Evolutionary conservation across 2,113 vertebrate genomes (phyloP), one percentile per base, ranked within the genome.

Genomic region (Eurystomus gularis): DNA sequence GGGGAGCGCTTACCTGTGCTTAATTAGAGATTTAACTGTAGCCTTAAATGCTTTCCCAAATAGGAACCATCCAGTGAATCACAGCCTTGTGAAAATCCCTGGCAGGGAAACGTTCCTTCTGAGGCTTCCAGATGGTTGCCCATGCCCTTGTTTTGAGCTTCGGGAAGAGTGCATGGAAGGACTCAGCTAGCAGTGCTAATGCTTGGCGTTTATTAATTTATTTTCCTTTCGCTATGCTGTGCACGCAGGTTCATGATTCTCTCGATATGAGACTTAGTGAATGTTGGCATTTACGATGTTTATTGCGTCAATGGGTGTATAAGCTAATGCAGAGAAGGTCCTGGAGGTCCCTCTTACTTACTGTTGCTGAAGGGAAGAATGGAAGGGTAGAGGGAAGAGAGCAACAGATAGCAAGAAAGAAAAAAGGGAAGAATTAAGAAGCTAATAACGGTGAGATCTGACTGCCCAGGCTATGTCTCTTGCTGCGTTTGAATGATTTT

Each of bases 401-500:
- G 76, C 26, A 65, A 92, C 58, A 71, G 28, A 79, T 46, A 77
- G n/a, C 46, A n/a, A 88, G 37, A 58, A 71, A 2, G 8, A 28
- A 35, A 33, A 8, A 19, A 58, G 70, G 25, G 85, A 68, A 94
- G 10, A 94, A 93, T 96, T 96, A 95, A 96, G 88, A 89, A 93
- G 92, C 79, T 97, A 97, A 94, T 96, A 97, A 95, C 26, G 40
- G 71, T 48, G 90, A 91, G 89, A 75, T 57, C 73, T 91, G 19
- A 17, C 90, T 97, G 94, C 94, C 88, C 37, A 33, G 92, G 88
- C 95, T 95, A 69, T 61, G 83, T 95, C 95, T 98, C 93, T 95
- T 86, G 97, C 96, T 97, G 97, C 20, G 94, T 97, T 95, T 90
- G 96, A 98, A 96, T 97, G 97, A 98, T 97, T 97, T 97, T 96